A percentile compares a stretch with the other conserved stretches of the same genome.
These are phyloP conservation scores for Macrochelys suwanniensis DNA, from an alignment of 2,797 vertebrate species.

Conservation along the genomic window DNA sequence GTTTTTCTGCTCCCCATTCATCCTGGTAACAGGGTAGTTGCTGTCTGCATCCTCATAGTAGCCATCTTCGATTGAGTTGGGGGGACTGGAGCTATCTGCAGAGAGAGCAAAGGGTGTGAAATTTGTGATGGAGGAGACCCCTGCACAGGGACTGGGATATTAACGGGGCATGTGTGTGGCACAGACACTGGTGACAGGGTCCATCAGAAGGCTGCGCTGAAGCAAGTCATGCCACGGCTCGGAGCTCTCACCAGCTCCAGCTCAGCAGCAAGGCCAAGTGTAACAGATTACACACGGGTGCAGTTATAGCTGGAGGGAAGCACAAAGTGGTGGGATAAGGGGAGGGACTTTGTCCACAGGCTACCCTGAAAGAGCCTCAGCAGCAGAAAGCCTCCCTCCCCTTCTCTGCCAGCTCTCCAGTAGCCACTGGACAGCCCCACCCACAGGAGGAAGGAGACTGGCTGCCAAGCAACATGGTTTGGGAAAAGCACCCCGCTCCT, in stretches of 20 bases:
- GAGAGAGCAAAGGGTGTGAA: slow-evolving; percentile 38
- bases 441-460: slow-evolving; percentile 3
- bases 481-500: not conserved
- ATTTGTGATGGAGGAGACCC: not conserved
- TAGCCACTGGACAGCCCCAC: not conserved
- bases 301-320: not conserved
- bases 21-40: slow-evolving; percentile 91
- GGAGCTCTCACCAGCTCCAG: not conserved
- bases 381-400: not conserved
- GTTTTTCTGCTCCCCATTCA: slow-evolving; percentile 92
- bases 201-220: not conserved
- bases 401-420: not conserved
- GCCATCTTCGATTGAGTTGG: slow-evolving; percentile 93
- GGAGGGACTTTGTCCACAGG: not conserved
- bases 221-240: not conserved
- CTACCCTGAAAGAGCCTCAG: not conserved
- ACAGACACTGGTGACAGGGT: not conserved
- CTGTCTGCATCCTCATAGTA: slow-evolving; percentile 98
- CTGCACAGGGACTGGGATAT: not conserved
- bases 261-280: not conserved
- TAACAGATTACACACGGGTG: not conserved
- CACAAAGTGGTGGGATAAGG: too few species aligned
- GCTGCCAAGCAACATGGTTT: not conserved
- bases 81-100: slow-evolving; percentile 91
- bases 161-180: accelerated